Conservation (phyloP, 2,113 vertebrate genomes). For the Pterophyllum scalare region DNA sequence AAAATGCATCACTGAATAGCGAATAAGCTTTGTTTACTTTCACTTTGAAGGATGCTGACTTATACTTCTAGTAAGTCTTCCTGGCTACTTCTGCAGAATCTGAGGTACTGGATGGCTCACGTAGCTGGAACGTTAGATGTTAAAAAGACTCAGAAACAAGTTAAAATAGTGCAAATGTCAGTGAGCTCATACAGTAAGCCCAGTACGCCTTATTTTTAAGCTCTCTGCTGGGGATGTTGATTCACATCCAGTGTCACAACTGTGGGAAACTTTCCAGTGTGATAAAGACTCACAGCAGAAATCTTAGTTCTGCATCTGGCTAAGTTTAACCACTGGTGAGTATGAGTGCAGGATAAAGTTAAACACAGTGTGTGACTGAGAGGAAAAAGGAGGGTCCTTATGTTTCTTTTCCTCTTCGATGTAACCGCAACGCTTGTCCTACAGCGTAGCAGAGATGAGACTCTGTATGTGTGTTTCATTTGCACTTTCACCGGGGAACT, state of each 20-base stretch:
- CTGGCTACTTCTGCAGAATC: background rate
- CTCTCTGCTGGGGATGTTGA: background rate
- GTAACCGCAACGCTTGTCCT: constrained; percentile 36
- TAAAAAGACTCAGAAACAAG: background rate
- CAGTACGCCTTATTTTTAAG: background rate
- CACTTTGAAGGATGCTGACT: background rate
- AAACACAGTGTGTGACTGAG: constrained; percentile 31
- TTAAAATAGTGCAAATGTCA: background rate
- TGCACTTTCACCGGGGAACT: background rate
- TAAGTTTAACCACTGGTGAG: constrained; percentile 49
- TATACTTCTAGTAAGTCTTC: background rate
- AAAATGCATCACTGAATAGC: background rate
- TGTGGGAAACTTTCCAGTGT: background rate
- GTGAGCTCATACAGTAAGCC: no score
- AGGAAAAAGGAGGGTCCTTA: constrained; percentile 56
- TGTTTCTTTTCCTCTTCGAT: constrained; percentile 46
- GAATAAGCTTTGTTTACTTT: constrained; percentile 8
- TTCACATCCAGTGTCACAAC: background rate
- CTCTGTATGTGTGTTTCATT: background rate
- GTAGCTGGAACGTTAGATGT: background rate
- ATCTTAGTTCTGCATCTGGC: constrained; percentile 36
- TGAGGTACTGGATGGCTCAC: background rate
- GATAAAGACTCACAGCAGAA: constrained; percentile 27
- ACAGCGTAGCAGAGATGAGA: background rate
- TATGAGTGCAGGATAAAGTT: constrained; percentile 30